These are phyloP conservation scores for Rhynchotus rufescens DNA, from an alignment of 2,797 vertebrate genomes.

Conservation along the genomic window DNA sequence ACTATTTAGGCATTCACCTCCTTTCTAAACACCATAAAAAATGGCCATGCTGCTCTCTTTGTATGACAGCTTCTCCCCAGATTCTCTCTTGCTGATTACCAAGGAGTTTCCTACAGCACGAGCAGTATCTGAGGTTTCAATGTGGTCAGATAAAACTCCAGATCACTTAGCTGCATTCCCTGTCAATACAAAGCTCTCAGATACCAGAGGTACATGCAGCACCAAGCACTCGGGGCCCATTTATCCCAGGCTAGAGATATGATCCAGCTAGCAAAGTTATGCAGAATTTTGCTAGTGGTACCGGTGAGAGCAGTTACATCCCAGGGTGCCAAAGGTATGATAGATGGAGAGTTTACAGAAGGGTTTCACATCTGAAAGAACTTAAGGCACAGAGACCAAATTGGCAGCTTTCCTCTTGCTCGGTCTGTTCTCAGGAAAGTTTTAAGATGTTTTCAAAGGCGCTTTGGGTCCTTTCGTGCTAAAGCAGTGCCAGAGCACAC, in stretches of 20 bases:
- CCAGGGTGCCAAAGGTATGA: neutral
- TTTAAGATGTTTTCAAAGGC: conserved; percentile 37
- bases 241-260: neutral
- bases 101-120: neutral
- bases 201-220: neutral
- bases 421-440: neutral
- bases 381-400: conserved; percentile 8
- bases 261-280: neutral
- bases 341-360: neutral
- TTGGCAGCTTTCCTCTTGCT: conserved; percentile 16
- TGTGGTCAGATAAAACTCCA: neutral
- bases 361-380: conserved; percentile 40
- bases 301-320: neutral
- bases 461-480: neutral
- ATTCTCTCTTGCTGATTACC: neutral
- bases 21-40: neutral
- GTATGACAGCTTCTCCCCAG: neutral
- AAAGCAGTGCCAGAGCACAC: conserved; percentile 40
- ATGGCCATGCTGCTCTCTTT: neutral
- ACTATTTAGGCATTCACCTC: neutral
- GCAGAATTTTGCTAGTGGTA: neutral
- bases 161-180: neutral
- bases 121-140: neutral
- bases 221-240: neutral
- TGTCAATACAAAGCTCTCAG: neutral